Percentiles rank a stretch among this genome's conserved stretches.
phyloP scores from a whole-genome alignment of 2,888 invertebrate genomes.

The Folsomia manolachei region DNA sequence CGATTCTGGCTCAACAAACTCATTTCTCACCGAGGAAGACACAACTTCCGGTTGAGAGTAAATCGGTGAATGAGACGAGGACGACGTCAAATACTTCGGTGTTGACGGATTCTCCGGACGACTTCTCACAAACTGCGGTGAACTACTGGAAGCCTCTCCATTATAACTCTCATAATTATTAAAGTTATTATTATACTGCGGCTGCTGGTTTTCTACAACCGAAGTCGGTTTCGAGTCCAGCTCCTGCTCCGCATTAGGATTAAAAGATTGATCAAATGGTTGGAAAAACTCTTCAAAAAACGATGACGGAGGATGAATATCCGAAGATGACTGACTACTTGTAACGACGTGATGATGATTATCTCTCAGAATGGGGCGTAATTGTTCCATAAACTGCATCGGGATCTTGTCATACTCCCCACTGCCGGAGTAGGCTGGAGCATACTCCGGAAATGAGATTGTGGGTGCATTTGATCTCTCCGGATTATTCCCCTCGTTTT shows the following conservation, averaged over 20 bases:
- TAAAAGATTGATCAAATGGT: constrained; percentile 42
- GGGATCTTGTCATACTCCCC: constrained; percentile 48
- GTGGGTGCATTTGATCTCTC: not conserved
- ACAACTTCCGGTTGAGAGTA: not conserved
- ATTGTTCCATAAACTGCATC: constrained; percentile 44
- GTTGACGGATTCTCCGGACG: no score
- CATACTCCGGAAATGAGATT: not conserved
- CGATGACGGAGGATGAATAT: constrained; percentile 44
- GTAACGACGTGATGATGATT: constrained; percentile 12
- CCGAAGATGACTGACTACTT: constrained; percentile 32
- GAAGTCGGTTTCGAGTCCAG: constrained; percentile 8
- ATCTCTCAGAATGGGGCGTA: constrained; percentile 37
- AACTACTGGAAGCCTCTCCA: constrained; percentile 12
- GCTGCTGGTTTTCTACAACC: not conserved
- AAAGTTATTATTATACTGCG: not conserved
- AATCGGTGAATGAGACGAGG: not conserved
- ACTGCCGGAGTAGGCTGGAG: constrained; percentile 9
- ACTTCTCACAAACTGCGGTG: constrained; percentile 6
- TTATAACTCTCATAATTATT: constrained; percentile 12
- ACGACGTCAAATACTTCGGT: not conserved
- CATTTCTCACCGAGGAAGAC: not conserved
- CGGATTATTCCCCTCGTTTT: constrained; percentile 8
- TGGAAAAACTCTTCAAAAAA: constrained; percentile 50
- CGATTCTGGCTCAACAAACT: not conserved
- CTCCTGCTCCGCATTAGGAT: constrained; percentile 19